A percentile compares a stretch with the other conserved stretches of the same genome.
Evolutionary conservation across 2,113 vertebrate genomes (phyloP).

Genomic region (Hoplias malabaricus): DNA sequence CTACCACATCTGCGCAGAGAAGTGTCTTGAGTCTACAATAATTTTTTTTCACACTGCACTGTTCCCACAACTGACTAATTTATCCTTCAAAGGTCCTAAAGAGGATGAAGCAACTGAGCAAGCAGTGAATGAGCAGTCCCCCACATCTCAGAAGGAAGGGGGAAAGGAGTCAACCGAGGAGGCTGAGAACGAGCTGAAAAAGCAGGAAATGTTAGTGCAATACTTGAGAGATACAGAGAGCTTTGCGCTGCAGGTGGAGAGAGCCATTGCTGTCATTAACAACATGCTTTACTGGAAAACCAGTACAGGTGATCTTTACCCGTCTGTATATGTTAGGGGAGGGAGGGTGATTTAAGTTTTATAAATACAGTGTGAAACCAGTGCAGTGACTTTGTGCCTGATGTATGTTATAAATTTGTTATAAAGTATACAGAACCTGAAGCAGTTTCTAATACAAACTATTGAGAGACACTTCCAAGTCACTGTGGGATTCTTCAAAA

Average conservation of each 20-base stretch:
- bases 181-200: conserved; percentile 75
- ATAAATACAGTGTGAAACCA: neutral
- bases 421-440: no score
- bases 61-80: neutral
- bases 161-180: conserved; percentile 19
- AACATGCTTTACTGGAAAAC: conserved; percentile 90
- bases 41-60: no score
- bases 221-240: conserved; percentile 88
- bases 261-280: conserved; percentile 84
- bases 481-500: no score
- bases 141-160: conserved; percentile 50
- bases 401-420: no score
- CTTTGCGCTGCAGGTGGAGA: conserved; percentile 87
- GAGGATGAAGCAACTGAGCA: conserved; percentile 47
- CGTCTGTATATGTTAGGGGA: no score
- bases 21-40: no score
- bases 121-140: conserved; percentile 55
- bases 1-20: no score
- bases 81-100: conserved; percentile 63
- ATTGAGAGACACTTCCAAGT: no score
- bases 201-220: conserved; percentile 94
- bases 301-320: conserved; percentile 84
- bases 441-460: neutral
- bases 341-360: no score
- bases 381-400: no score